A percentile compares a stretch with the other conserved stretches of the same genome.
phyloP scores from a whole-genome alignment of 1,140 invertebrate genomes.

The Euschistus heros region DNA sequence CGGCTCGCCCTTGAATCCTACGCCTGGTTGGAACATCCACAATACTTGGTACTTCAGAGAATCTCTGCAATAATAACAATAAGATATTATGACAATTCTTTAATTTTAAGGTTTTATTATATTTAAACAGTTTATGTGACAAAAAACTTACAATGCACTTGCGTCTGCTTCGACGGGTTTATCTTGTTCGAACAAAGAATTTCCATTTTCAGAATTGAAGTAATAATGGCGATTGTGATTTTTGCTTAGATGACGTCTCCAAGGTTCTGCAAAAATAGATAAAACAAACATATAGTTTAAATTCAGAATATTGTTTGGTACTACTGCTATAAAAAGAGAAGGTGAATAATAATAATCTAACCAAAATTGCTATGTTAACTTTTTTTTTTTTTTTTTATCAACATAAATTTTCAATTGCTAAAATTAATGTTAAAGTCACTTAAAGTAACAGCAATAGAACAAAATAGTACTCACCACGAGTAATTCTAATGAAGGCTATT shows the following conservation, averaged over 20 bases:
- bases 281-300: too few relatives aligned
- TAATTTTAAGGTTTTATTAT: too few relatives aligned
- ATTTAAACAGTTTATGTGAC: too few relatives aligned
- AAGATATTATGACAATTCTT: too few relatives aligned
- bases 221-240: neutral
- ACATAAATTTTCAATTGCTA: too few relatives aligned
- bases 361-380: too few relatives aligned
- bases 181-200: neutral
- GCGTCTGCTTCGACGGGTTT: neutral
- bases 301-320: too few relatives aligned
- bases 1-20: neutral
- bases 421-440: too few relatives aligned
- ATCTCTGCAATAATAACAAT: neutral
- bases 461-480: neutral
- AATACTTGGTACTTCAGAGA: neutral
- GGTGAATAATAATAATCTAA: too few relatives aligned
- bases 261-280: neutral
- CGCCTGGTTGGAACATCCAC: neutral
- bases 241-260: neutral
- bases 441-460: too few relatives aligned
- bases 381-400: too few relatives aligned
- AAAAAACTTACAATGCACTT: conserved; percentile 1
- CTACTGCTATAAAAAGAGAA: too few relatives aligned
- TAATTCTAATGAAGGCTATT: neutral
- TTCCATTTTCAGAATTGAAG: neutral